A percentile compares a stretch with the other conserved stretches of the same genome.
Evolutionary conservation across 2,888 invertebrate species (phyloP).

Genomic region (Tanypteryx hageni): DNA sequence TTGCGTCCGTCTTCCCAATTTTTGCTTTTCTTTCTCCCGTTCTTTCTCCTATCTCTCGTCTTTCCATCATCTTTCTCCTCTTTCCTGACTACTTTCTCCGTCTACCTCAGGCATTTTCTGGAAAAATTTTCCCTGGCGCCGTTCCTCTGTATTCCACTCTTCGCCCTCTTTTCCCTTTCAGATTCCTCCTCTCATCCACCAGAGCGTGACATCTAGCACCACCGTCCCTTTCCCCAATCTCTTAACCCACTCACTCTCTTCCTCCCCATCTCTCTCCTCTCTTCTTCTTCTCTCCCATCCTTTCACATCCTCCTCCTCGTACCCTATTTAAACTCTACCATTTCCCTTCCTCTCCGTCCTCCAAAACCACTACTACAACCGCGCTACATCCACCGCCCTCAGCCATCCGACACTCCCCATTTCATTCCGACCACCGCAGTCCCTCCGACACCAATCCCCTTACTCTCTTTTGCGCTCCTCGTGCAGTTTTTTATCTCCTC

Average conservation of each 20-base stretch:
- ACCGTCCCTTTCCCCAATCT: neutral
- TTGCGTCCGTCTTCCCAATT: neutral
- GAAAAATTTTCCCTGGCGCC: too few species aligned
- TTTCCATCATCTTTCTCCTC: too few species aligned
- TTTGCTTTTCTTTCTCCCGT: neutral
- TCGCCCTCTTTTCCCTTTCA: neutral
- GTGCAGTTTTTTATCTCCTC: too few species aligned
- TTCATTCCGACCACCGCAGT: constrained; percentile 7
- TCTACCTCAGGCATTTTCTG: too few species aligned
- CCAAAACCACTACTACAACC: neutral
- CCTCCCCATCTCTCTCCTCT: neutral
- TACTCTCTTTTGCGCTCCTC: neutral
- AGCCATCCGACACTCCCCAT: neutral
- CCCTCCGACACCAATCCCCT: neutral
- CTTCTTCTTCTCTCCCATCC: neutral
- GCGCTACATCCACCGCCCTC: neutral
- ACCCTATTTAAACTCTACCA: neutral
- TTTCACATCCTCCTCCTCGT: neutral
- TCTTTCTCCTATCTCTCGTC: neutral
- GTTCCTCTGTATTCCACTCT: neutral
- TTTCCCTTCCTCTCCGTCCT: too few species aligned
- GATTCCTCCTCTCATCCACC: neutral
- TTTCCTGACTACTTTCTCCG: too few species aligned
- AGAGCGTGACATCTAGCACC: neutral
- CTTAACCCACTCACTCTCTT: neutral